Evolutionary conservation across 2,113 vertebrate species (phyloP).

Genomic region (Rhizomys pruinosus): DNA sequence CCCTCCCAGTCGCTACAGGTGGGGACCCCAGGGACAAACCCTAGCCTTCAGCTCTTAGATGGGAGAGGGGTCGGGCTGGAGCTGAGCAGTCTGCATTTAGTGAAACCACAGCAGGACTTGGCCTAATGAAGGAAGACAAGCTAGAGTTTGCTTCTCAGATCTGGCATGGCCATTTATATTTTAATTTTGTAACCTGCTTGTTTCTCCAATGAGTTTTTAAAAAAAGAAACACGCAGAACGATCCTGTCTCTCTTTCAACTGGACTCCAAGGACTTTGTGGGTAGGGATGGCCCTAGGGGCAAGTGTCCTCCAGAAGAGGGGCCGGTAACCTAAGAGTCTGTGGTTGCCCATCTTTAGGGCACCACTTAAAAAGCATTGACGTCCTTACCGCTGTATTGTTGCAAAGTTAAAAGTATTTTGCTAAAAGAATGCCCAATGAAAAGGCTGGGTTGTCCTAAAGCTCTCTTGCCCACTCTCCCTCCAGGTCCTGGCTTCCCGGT

Average conservation of each 20-base stretch:
- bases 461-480: neutral
- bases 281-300: neutral
- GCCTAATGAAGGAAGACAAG: constrained; percentile 26
- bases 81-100: neutral
- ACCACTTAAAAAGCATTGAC: neutral
- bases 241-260: neutral
- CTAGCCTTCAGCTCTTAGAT: neutral
- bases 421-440: neutral
- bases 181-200: constrained; percentile 20
- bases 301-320: neutral
- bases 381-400: neutral
- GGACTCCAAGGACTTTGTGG: neutral
- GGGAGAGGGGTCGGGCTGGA: neutral
- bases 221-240: constrained; percentile 16
- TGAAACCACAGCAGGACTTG: constrained; percentile 56
- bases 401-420: neutral
- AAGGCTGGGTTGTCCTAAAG: neutral
- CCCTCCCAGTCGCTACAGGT: neutral
- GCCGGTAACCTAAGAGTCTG: neutral
- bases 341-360: neutral
- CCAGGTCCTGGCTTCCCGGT: too few species aligned
- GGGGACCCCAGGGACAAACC: neutral
- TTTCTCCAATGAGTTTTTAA: neutral
- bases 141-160: constrained; percentile 48
- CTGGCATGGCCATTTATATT: neutral